Evolutionary conservation across 1,140 invertebrate species (phyloP), one percentile per base, ranked within the genome.

Genomic region (Rhopalosiphum padi): DNA sequence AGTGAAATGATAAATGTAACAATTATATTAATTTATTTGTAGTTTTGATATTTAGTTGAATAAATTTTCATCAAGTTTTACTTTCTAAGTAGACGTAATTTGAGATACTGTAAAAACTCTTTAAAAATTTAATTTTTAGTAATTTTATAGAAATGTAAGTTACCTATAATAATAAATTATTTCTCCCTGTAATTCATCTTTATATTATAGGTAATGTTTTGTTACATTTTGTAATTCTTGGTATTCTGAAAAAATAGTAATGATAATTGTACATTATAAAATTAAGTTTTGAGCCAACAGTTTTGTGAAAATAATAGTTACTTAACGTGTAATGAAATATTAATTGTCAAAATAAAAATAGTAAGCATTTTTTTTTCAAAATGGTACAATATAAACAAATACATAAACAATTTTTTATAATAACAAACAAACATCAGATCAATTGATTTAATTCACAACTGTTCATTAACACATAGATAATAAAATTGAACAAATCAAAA

Each of bases 381-480:
- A 86, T 25, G 15, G 85, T 43, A 30, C 11, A 86, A 88, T 88
- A 55, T 30, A 86, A 86, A 48, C 25, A 86, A 46, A 86, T 41
- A 85, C 22, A 85, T 3, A 37, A 55, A 89, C 15, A 89, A 55
- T 55, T 41, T 30, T 15, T 68, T 55, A 41, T 22, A 89, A 89
- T 35, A 55, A 89, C 55, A 85, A 55, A 89, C 55, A 85, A 85
- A 23, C 51, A 89, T 35, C 87, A 53, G n/a, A 89, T 89, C 30
- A 89, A 89, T 37, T 37, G 8, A 89, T 51, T 55, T 25, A 89
- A 37, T 41, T 89, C 51, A 55, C 35, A 37, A 53, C 7, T 89
- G 35, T 89, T 53, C 22, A 41, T 25, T 89, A 89, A 55, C 22
- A 55, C 8, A 55, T 35, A 89, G 4, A 55, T 55, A 89, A 55